Percentiles rank a stretch among this genome's conserved stretches.
phyloP scores from a whole-genome alignment of 2,113 vertebrate genomes.

The Himantopus leucocephalus region DNA sequence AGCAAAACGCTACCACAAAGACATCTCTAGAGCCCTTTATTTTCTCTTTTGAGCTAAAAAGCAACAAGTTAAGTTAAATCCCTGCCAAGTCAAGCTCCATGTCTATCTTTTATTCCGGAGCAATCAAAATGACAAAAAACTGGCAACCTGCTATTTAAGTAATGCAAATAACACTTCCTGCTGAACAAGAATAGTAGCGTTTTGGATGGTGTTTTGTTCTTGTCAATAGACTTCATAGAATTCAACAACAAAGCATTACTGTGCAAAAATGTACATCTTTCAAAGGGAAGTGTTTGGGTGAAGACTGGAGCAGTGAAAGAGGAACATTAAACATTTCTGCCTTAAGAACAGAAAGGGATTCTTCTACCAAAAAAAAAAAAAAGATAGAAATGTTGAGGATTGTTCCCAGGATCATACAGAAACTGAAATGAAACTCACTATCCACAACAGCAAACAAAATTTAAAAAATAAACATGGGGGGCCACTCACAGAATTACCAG shows the following conservation, averaged over 20 bases:
- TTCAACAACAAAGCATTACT: slow-evolving; percentile 55
- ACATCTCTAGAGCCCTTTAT: slow-evolving; percentile 44
- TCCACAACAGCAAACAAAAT: background rate
- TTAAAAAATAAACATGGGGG: background rate
- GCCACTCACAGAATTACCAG: background rate
- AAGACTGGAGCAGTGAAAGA: slow-evolving; percentile 19
- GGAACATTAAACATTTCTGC: slow-evolving; percentile 20
- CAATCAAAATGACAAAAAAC: slow-evolving; percentile 57
- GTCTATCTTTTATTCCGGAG: slow-evolving; percentile 42
- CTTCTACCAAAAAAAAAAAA: background rate
- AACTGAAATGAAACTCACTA: background rate
- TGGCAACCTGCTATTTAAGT: slow-evolving; percentile 53
- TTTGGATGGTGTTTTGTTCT: slow-evolving; percentile 57
- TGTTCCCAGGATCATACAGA: background rate
- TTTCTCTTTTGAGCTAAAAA: slow-evolving; percentile 18
- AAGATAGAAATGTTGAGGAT: background rate
- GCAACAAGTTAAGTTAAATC: slow-evolving; percentile 36
- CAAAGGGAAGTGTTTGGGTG: slow-evolving; percentile 29
- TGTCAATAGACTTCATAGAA: slow-evolving; percentile 59
- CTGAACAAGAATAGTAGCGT: slow-evolving; percentile 24
- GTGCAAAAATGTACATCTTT: slow-evolving; percentile 40
- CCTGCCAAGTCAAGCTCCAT: slow-evolving; percentile 39
- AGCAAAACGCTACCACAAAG: background rate
- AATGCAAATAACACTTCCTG: slow-evolving; percentile 55
- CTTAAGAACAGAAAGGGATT: slow-evolving; percentile 17